A percentile compares a stretch with the other conserved stretches of the same genome.
Conservation (phyloP, 2,888 invertebrate species). For the Eudemis profundana region DNA sequence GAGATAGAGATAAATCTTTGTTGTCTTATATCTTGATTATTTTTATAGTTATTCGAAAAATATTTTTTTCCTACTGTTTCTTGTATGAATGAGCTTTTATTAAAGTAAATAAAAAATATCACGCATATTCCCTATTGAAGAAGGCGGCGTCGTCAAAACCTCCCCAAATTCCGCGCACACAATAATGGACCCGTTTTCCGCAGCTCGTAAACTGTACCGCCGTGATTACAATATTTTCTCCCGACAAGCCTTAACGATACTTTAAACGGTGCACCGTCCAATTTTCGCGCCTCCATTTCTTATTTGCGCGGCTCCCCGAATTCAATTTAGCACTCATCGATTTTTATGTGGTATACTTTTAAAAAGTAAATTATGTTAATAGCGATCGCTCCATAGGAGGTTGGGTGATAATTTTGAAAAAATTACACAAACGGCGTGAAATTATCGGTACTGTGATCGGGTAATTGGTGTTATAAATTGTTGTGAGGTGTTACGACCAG, state of each 20-base stretch:
- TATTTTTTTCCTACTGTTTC: no score
- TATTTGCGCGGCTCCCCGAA: constrained; percentile 79
- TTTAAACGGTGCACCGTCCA: constrained; percentile 78
- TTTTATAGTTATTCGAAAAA: no score
- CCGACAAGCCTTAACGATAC: constrained; percentile 79
- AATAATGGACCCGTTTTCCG: constrained; percentile 66
- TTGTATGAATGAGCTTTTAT: no score
- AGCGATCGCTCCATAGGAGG: constrained; percentile 68
- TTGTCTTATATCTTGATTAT: no score
- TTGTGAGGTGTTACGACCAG: constrained; percentile 45
- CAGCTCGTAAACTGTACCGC: constrained; percentile 72
- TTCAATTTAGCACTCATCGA: constrained; percentile 83
- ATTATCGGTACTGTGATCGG: constrained; percentile 64
- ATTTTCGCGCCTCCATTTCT: constrained; percentile 81
- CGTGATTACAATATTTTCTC: constrained; percentile 79
- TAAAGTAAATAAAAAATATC: no score
- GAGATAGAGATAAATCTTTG: no score
- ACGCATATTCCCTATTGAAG: no score
- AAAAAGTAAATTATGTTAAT: constrained; percentile 77
- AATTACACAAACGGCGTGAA: constrained; percentile 70
- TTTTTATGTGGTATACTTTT: constrained; percentile 70
- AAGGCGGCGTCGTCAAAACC: constrained; percentile 49
- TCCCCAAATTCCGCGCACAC: constrained; percentile 60
- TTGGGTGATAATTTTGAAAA: constrained; percentile 68
- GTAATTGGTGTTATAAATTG: constrained; percentile 71